phyloP scores from a whole-genome alignment of 1,140 invertebrate species.

The Drosophila kepulauana region DNA sequence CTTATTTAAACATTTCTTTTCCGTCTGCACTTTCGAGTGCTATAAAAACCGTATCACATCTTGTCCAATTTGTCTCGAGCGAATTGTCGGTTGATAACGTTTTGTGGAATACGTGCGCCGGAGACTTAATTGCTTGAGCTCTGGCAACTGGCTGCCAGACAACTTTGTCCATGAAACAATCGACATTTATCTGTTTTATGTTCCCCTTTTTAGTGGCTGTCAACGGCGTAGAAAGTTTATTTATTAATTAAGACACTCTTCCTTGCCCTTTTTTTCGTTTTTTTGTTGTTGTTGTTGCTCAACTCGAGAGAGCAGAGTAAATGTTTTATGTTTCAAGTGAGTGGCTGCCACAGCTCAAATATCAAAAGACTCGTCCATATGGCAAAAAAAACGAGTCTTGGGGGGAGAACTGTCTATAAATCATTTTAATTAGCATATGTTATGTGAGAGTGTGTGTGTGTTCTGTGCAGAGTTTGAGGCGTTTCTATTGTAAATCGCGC shows the following conservation, averaged over 20 bases:
- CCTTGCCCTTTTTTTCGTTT: too few relatives aligned
- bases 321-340: slow-evolving; percentile 16
- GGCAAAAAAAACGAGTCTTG: slow-evolving; percentile 1
- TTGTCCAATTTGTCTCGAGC: neutral
- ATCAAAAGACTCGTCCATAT: slow-evolving; percentile 56
- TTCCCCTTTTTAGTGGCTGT: slow-evolving; percentile 43
- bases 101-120: slow-evolving; percentile 9
- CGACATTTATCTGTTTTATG: slow-evolving; percentile 67
- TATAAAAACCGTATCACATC: neutral
- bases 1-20: too few relatives aligned
- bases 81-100: neutral
- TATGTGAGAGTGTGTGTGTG: neutral
- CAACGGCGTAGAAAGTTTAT: slow-evolving; percentile 50
- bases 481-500: slow-evolving; percentile 38
- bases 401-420: slow-evolving; percentile 50
- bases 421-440: slow-evolving; percentile 77
- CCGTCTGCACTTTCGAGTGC: neutral
- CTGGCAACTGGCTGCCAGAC: neutral
- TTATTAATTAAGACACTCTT: slow-evolving; percentile 66
- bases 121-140: slow-evolving; percentile 38
- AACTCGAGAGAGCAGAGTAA: neutral
- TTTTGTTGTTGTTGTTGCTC: too few relatives aligned
- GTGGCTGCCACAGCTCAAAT: slow-evolving; percentile 37
- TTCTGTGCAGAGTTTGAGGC: slow-evolving; percentile 38
- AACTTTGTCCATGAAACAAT: slow-evolving; percentile 39